phyloP scores from a whole-genome alignment of 1,140 invertebrate species.

The Achatina immaculata region DNA sequence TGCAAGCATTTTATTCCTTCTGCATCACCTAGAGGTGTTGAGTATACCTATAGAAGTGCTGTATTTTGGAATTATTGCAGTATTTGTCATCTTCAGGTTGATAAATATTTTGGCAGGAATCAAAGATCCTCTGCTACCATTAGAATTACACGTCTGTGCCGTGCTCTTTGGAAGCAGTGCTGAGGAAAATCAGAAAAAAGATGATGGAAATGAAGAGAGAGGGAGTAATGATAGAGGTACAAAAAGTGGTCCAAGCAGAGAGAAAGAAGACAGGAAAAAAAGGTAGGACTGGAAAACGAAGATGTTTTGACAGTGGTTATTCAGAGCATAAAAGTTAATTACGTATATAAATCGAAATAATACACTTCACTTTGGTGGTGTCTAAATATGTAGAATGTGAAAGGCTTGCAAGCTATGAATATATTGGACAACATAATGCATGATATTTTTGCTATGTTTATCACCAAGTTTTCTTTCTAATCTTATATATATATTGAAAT shows the following conservation, averaged over 20 bases:
- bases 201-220: neutral
- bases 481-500: too few relatives aligned
- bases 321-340: too few relatives aligned
- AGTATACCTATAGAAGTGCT: neutral
- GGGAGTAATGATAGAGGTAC: neutral
- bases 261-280: neutral
- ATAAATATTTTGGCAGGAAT: neutral
- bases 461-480: too few relatives aligned
- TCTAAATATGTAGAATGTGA: too few relatives aligned
- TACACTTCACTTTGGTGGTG: too few relatives aligned
- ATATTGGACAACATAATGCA: too few relatives aligned
- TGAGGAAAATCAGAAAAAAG: neutral
- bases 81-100: conserved; percentile 3
- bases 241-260: neutral
- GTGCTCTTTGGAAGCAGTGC: neutral
- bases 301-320: too few relatives aligned
- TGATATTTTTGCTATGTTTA: too few relatives aligned
- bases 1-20: conserved; percentile 16
- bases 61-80: neutral
- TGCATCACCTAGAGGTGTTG: neutral
- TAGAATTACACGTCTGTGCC: conserved; percentile 1
- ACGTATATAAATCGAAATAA: too few relatives aligned
- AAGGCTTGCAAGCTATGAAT: too few relatives aligned
- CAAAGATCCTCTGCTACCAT: conserved; percentile 16
- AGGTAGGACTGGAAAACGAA: too few relatives aligned